Percentiles rank a stretch among this genome's conserved stretches.
Conservation (phyloP, 2,113 vertebrate species). For the human region GRCh38 chr5:87880501-87881000, state of each 20-base stretch:
- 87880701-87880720: background rate
- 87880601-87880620: background rate
- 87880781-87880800: background rate
- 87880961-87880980: background rate
- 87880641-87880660: background rate
- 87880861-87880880: background rate
- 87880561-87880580: background rate
- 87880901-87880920: background rate
- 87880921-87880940: background rate
- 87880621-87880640: background rate
- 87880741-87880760: background rate
- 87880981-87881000: background rate
- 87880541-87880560: background rate
- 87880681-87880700: background rate
- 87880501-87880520: background rate
- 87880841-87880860: background rate
- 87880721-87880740: background rate
- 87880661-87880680: background rate
- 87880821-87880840: background rate
- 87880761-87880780: background rate
- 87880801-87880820: background rate
- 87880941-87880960: background rate
- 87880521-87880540: background rate
- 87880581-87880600: background rate
- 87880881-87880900: slow-evolving; percentile 19